phyloP scores from a whole-genome alignment of 2,888 invertebrate species.

The Tanytarsus gracilentus region DNA sequence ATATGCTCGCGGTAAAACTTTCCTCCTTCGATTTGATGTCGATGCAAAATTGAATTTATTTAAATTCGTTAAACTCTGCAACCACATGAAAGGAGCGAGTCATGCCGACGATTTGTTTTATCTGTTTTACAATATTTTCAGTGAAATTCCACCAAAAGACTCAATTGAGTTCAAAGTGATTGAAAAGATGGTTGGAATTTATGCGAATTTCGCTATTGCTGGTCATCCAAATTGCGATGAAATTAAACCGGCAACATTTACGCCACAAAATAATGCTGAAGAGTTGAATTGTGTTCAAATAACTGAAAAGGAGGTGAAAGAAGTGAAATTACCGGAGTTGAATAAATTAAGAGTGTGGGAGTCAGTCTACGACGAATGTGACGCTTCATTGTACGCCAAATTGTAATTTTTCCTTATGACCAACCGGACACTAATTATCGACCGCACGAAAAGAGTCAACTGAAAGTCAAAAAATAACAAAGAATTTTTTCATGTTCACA shows the following conservation, averaged over 20 bases:
- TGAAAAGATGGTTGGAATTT: background rate
- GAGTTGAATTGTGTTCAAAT: background rate
- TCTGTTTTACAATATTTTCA: conserved; percentile 37
- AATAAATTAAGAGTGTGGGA: conserved; percentile 5
- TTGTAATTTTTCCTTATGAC: no score
- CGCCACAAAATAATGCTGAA: background rate
- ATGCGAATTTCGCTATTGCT: conserved; percentile 38
- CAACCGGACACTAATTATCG: no score
- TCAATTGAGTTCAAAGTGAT: background rate
- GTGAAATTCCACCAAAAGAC: background rate
- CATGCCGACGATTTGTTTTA: conserved; percentile 42
- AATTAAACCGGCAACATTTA: background rate
- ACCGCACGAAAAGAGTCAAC: no score
- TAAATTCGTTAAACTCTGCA: background rate
- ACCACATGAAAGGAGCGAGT: conserved; percentile 33
- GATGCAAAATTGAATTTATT: conserved; percentile 32
- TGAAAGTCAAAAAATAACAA: no score
- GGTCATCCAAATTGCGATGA: conserved; percentile 39
- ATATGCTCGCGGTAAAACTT: conserved; percentile 37
- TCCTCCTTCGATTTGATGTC: conserved; percentile 40
- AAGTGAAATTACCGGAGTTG: background rate
- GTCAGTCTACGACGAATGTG: background rate
- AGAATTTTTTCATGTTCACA: no score
- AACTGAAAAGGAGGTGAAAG: background rate
- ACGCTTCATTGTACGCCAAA: background rate